These are phyloP conservation scores for Natator depressus DNA, from an alignment of 2,113 vertebrate genomes.

Conservation along the genomic window DNA sequence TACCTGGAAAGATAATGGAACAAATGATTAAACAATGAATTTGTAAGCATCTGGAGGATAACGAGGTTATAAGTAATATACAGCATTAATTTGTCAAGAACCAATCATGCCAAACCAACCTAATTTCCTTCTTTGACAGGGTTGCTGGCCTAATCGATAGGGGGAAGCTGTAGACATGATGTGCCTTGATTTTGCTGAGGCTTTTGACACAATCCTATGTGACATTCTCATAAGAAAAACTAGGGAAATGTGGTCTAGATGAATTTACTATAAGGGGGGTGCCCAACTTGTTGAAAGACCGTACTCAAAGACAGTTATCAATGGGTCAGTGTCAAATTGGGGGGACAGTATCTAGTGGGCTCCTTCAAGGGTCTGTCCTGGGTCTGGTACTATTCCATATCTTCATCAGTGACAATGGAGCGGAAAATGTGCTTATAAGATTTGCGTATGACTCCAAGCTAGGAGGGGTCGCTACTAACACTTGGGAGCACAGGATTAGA, in stretches of 20 bases:
- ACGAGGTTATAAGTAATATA: neutral
- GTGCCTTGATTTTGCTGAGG: neutral
- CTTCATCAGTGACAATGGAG: neutral
- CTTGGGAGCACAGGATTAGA: neutral
- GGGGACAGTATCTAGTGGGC: neutral
- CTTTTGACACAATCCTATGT: neutral
- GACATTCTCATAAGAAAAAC: neutral
- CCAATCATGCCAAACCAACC: neutral
- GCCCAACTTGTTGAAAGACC: neutral
- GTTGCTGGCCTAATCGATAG: neutral
- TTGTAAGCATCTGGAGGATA: neutral
- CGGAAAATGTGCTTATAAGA: neutral
- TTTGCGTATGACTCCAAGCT: neutral
- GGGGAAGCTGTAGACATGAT: neutral
- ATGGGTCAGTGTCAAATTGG: neutral
- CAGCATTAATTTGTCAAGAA: neutral
- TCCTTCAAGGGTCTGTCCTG: neutral
- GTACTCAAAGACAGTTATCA: neutral
- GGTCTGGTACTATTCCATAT: neutral
- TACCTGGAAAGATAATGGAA: neutral
- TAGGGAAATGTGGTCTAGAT: neutral
- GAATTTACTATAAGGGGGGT: neutral
- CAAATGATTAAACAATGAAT: neutral
- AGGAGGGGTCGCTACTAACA: neutral
- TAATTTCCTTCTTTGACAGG: neutral